Evolutionary conservation across 2,113 vertebrate species (phyloP).

Genomic region (Oenanthe oenanthe): DNA sequence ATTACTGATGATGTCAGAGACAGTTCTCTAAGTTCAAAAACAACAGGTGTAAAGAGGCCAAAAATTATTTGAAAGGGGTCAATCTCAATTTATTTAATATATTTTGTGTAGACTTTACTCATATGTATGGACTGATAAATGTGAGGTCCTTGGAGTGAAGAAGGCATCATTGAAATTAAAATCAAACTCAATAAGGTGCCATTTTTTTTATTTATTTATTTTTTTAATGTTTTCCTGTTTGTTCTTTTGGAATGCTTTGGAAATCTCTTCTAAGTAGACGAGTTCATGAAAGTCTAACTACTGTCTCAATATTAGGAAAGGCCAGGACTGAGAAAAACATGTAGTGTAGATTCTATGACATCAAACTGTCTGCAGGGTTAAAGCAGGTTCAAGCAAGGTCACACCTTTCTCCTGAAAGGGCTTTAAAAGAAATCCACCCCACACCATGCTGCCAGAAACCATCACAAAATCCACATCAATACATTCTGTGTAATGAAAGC

Average conservation of each 20-base stretch:
- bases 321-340: neutral
- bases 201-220: neutral
- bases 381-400: neutral
- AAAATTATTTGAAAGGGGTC: neutral
- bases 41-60: neutral
- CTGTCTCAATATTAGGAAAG: neutral
- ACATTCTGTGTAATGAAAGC: neutral
- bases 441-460: neutral
- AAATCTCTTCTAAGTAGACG: neutral
- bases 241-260: neutral
- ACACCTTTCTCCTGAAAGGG: neutral
- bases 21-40: neutral
- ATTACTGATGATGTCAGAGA: neutral
- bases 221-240: neutral
- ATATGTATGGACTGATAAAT: neutral
- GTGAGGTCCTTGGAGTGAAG: neutral
- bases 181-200: neutral
- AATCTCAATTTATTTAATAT: neutral
- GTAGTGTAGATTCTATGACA: neutral
- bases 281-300: neutral
- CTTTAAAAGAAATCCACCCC: neutral
- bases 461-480: neutral
- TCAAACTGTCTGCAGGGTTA: neutral
- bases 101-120: neutral
- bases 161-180: neutral